phyloP scores from a whole-genome alignment of 2,113 vertebrate species.

The Pedetes capensis region DNA sequence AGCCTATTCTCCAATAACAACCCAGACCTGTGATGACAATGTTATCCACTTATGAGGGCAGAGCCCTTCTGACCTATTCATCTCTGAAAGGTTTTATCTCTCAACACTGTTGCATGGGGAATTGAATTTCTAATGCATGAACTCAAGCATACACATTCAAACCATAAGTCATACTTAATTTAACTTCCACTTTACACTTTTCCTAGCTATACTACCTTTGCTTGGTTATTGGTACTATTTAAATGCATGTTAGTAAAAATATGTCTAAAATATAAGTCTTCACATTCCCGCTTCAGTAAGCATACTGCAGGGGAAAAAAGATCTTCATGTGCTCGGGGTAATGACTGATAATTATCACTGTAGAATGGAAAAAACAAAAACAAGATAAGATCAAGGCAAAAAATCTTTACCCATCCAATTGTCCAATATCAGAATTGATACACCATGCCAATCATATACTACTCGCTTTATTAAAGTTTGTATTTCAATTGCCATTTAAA shows the following conservation, averaged over 20 bases:
- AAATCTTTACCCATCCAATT: not conserved
- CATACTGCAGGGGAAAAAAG: not conserved
- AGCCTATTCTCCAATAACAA: not conserved
- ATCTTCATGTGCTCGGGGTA: not conserved
- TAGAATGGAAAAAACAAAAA: not conserved
- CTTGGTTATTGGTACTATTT: not conserved
- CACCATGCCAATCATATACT: not conserved
- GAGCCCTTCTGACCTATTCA: no score
- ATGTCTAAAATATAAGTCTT: not conserved
- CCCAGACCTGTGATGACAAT: not conserved
- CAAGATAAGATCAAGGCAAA: not conserved
- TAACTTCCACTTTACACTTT: not conserved
- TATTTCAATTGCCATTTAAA: constrained; percentile 31
- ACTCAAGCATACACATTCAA: not conserved
- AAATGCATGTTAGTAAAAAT: not conserved
- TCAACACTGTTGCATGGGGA: not conserved
- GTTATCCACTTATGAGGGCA: not conserved
- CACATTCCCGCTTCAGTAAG: not conserved
- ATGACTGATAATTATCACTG: not conserved
- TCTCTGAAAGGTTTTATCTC: not conserved
- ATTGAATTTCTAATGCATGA: not conserved
- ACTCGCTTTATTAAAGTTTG: constrained; percentile 5
- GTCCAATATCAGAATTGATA: constrained; percentile 22
- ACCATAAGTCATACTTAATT: not conserved
- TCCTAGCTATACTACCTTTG: not conserved